Conservation (phyloP, 2,797 vertebrate species). For the Crocodylus rhombifer region DNA sequence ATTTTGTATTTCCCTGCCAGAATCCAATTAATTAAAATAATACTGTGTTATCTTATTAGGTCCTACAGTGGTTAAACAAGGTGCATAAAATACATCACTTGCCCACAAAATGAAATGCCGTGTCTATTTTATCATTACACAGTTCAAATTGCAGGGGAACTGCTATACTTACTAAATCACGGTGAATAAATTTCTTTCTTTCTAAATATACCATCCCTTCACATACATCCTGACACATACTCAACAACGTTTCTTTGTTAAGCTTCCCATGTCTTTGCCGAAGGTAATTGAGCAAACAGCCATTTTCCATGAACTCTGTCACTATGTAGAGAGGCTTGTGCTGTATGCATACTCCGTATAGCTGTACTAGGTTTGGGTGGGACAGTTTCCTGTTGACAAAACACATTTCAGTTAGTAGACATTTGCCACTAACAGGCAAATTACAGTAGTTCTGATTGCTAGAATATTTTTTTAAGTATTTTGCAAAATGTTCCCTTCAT, state of each 20-base stretch:
- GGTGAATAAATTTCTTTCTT: slow-evolving; percentile 85
- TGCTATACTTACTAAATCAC: slow-evolving; percentile 86
- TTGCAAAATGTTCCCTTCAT: not conserved
- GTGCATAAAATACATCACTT: not conserved
- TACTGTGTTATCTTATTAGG: not conserved
- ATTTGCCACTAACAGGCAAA: not conserved
- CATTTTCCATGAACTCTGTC: slow-evolving; percentile 90
- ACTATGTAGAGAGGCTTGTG: slow-evolving; percentile 87
- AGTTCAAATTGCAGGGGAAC: not conserved
- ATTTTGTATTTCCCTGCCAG: not conserved
- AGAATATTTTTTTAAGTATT: not conserved
- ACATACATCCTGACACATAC: slow-evolving; percentile 87
- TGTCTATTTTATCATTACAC: not conserved
- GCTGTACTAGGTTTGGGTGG: slow-evolving; percentile 89
- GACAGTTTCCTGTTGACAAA: slow-evolving; percentile 84
- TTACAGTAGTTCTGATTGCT: not conserved
- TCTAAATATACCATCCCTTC: slow-evolving; percentile 93
- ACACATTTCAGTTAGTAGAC: not conserved
- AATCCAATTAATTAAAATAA: not conserved
- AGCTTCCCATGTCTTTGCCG: slow-evolving; percentile 68
- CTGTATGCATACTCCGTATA: slow-evolving; percentile 87
- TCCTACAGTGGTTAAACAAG: not conserved
- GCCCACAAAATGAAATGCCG: not conserved
- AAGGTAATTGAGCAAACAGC: slow-evolving; percentile 87
- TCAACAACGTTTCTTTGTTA: slow-evolving; percentile 72